These are phyloP conservation scores for Cryptosula pallasiana DNA, from an alignment of 2,888 invertebrate species.

Conservation along the genomic window DNA sequence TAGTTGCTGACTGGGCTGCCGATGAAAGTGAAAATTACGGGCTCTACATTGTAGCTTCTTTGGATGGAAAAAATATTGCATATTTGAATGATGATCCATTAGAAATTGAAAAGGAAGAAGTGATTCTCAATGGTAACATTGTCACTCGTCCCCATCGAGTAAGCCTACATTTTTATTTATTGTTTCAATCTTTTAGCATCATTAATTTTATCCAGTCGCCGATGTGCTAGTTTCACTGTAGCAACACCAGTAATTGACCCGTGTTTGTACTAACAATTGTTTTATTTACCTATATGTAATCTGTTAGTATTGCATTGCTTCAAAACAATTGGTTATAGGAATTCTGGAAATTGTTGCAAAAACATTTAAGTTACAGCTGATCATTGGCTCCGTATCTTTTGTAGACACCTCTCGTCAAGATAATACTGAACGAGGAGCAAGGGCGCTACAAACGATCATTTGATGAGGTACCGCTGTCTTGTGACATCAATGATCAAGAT, in stretches of 20 bases:
- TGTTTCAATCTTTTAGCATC: no score
- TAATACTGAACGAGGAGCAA: not conserved
- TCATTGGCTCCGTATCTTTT: not conserved
- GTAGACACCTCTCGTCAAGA: slow-evolving; percentile 9
- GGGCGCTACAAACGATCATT: slow-evolving; percentile 11
- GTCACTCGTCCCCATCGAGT: not conserved
- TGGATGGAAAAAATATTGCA: not conserved
- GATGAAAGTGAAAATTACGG: slow-evolving; percentile 13
- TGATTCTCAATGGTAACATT: not conserved
- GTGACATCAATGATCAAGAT: slow-evolving; percentile 74
- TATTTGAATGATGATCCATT: slow-evolving; percentile 11
- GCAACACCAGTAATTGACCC: no score
- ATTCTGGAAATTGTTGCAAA: not conserved
- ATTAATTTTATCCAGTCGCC: no score
- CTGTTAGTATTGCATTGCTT: no score
- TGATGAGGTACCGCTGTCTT: slow-evolving; percentile 60
- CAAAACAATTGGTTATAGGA: no score
- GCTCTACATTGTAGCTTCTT: not conserved
- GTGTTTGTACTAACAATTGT: no score
- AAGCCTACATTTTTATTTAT: not conserved
- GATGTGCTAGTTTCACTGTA: no score
- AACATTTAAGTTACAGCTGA: not conserved
- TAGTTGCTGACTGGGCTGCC: not conserved
- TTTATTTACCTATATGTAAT: no score
- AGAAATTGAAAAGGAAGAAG: not conserved